Percentiles rank a stretch among this genome's conserved stretches.
Evolutionary conservation across 1,140 invertebrate species (phyloP).

Genomic region (Parasteatoda tepidariorum): DNA sequence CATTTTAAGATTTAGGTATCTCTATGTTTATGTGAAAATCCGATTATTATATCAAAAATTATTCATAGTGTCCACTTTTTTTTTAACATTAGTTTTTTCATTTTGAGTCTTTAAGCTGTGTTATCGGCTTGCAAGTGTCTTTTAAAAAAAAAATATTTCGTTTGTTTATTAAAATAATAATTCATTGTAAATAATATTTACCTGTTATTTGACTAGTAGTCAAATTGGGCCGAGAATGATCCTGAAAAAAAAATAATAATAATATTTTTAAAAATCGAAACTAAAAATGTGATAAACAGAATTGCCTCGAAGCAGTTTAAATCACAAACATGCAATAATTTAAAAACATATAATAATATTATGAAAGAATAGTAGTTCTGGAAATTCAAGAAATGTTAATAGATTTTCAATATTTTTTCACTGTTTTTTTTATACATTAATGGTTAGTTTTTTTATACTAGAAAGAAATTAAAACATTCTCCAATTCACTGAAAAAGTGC

Average conservation of each 20-base stretch:
- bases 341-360: too few species aligned
- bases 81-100: neutral
- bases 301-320: too few species aligned
- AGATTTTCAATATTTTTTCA: too few species aligned
- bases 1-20: neutral
- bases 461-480: too few species aligned
- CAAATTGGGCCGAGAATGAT: constrained; percentile 9
- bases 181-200: constrained; percentile 1
- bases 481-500: too few species aligned
- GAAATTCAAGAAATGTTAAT: too few species aligned
- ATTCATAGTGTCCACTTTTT: neutral
- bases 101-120: neutral
- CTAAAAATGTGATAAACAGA: too few species aligned
- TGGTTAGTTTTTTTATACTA: too few species aligned
- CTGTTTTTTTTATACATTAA: too few species aligned
- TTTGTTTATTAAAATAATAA: neutral
- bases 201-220: constrained; percentile 23
- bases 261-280: too few species aligned
- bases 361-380: too few species aligned
- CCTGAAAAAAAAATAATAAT: constrained; percentile 47
- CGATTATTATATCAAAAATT: neutral
- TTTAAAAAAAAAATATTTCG: neutral
- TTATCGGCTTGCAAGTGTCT: neutral
- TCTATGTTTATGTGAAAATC: neutral
- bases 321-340: too few species aligned